Percentiles rank a stretch among this genome's conserved stretches.
Evolutionary conservation across 1,140 invertebrate genomes (phyloP).

Genomic region (Ceratina japonica): DNA sequence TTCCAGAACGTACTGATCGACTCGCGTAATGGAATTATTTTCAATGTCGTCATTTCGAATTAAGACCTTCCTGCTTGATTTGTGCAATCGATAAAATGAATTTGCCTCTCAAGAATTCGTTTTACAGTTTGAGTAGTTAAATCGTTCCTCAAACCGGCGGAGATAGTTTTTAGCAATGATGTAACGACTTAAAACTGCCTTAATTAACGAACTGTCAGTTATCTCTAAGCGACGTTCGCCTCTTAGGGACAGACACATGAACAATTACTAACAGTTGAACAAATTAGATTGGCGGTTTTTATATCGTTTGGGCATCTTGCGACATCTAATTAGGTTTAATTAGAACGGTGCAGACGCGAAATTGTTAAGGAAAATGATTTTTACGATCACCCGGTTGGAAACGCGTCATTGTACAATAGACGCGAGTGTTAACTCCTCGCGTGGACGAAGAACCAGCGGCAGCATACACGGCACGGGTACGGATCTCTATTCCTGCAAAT

Average conservation of each 20-base stretch:
- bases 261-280: not conserved
- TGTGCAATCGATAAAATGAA: not conserved
- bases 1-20: not conserved
- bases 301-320: not conserved
- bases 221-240: not conserved
- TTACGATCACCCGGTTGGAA: slow-evolving; percentile 2
- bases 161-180: not conserved
- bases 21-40: not conserved
- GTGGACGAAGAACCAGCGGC: slow-evolving; percentile 33
- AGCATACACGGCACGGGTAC: slow-evolving; percentile 24
- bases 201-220: slow-evolving; percentile 1
- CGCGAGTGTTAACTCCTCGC: slow-evolving; percentile 25
- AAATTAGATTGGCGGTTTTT: not conserved
- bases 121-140: not conserved
- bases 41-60: not conserved
- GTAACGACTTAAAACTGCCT: not conserved
- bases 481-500: slow-evolving; percentile 41
- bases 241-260: no score
- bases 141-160: not conserved
- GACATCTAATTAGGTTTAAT: not conserved
- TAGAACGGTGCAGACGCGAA: not conserved
- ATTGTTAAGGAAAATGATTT: slow-evolving; percentile 33
- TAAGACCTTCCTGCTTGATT: not conserved
- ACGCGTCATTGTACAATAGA: slow-evolving; percentile 4
- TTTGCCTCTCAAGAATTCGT: not conserved